Percentiles rank a stretch among this genome's conserved stretches.
phyloP scores from a whole-genome alignment of 2,797 vertebrate species.

The Hapalemur alaotrensis region DNA sequence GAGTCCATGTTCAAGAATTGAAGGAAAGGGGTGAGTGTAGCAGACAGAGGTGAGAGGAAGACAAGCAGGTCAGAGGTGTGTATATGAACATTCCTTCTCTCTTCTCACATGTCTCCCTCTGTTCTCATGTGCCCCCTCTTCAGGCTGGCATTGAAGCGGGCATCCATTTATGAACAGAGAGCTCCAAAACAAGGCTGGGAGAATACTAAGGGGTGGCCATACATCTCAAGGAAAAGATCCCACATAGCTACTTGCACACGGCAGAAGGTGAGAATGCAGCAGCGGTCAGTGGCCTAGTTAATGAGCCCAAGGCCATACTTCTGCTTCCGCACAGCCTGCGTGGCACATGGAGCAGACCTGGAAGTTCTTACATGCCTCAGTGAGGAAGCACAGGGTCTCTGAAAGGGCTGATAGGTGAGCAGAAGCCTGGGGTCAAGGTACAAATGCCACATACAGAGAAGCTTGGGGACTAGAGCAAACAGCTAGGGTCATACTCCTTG shows the following conservation, averaged over 20 bases:
- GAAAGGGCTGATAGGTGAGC: not conserved
- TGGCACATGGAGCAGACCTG: not conserved
- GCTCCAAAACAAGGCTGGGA: not conserved
- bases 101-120: not conserved
- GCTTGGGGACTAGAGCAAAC: not conserved
- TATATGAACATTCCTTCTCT: not conserved
- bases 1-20: not conserved
- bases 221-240: not conserved
- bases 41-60: not conserved
- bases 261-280: not conserved
- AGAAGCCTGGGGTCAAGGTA: not conserved
- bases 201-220: fast-evolving
- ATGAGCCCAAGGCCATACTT: not conserved
- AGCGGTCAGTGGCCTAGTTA: not conserved
- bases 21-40: not conserved
- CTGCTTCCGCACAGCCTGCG: not conserved
- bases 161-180: not conserved
- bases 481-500: not conserved
- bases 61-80: not conserved
- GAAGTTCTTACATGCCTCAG: not conserved
- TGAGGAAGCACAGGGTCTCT: not conserved
- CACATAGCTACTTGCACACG: not conserved
- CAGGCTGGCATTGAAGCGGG: not conserved
- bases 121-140: not conserved
- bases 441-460: not conserved